Percentiles rank a stretch among this genome's conserved stretches.
Evolutionary conservation across 2,113 vertebrate species (phyloP).

Genomic region (Morone chrysops): DNA sequence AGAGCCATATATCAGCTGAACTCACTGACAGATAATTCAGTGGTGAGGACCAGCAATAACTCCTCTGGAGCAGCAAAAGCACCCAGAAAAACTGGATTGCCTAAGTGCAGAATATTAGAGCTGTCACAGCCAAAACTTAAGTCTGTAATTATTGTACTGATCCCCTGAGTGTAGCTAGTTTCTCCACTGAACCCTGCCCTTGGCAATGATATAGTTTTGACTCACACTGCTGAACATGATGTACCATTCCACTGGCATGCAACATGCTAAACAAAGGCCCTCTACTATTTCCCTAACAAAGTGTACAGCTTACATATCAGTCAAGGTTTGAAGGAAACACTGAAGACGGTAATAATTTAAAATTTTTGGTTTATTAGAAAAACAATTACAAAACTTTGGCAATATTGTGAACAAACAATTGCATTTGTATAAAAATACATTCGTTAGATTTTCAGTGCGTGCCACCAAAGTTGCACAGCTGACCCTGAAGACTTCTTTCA

Average conservation of each 20-base stretch:
- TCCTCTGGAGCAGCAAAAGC: neutral
- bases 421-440: conserved; percentile 82
- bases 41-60: neutral
- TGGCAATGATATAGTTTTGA: conserved; percentile 50
- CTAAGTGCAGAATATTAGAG: conserved; percentile 2
- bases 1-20: conserved; percentile 10
- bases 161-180: conserved; percentile 10
- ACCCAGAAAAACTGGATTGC: neutral
- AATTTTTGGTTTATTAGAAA: conserved; percentile 76
- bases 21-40: neutral
- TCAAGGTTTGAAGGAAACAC: conserved; percentile 36
- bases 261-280: neutral
- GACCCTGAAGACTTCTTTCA: conserved; percentile 75
- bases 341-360: neutral
- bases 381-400: conserved; percentile 78
- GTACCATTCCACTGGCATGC: conserved; percentile 37
- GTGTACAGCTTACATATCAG: neutral
- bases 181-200: conserved; percentile 17
- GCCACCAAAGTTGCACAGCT: conserved; percentile 59
- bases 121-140: neutral
- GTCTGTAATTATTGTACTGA: conserved; percentile 52
- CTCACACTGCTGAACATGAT: conserved; percentile 53
- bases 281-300: neutral
- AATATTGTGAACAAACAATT: conserved; percentile 66
- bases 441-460: conserved; percentile 65